phyloP scores from a whole-genome alignment of 2,113 vertebrate species.

The Natator depressus region DNA sequence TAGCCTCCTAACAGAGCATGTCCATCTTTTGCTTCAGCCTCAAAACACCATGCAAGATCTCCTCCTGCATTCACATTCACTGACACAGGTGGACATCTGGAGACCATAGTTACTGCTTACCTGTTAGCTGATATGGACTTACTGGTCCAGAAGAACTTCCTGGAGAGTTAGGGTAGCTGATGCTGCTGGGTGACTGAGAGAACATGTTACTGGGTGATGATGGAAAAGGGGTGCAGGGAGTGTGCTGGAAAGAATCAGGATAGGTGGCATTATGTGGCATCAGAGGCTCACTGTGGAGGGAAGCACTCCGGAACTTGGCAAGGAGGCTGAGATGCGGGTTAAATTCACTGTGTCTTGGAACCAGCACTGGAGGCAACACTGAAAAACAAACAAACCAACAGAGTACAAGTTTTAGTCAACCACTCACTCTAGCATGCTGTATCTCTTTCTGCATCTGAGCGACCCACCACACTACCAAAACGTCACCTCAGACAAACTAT shows the following conservation, averaged over 20 bases:
- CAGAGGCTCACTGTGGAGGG: slow-evolving; percentile 91
- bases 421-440: background rate
- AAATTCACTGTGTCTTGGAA: slow-evolving; percentile 97
- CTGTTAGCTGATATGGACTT: slow-evolving; percentile 90
- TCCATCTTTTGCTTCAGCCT: background rate
- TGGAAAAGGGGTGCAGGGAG: slow-evolving; percentile 83
- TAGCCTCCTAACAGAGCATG: background rate
- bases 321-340: slow-evolving; percentile 98
- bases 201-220: slow-evolving; percentile 83
- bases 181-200: slow-evolving; percentile 84
- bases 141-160: slow-evolving; percentile 88
- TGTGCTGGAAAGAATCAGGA: slow-evolving; percentile 92
- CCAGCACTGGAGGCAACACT: slow-evolving; percentile 95
- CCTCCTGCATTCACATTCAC: background rate
- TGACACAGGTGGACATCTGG: accelerated
- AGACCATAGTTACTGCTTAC: slow-evolving; percentile 69
- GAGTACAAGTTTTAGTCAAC: background rate
- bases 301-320: slow-evolving; percentile 93
- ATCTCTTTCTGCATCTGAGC: background rate
- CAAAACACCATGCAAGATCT: background rate
- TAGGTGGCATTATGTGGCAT: slow-evolving; percentile 98
- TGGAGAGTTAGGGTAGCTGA: slow-evolving; percentile 89
- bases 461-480: background rate
- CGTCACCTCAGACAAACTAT: background rate
- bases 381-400: slow-evolving; percentile 42